phyloP scores from a whole-genome alignment of 2,797 vertebrate genomes.

The Rousettus madagascariensis region DNA sequence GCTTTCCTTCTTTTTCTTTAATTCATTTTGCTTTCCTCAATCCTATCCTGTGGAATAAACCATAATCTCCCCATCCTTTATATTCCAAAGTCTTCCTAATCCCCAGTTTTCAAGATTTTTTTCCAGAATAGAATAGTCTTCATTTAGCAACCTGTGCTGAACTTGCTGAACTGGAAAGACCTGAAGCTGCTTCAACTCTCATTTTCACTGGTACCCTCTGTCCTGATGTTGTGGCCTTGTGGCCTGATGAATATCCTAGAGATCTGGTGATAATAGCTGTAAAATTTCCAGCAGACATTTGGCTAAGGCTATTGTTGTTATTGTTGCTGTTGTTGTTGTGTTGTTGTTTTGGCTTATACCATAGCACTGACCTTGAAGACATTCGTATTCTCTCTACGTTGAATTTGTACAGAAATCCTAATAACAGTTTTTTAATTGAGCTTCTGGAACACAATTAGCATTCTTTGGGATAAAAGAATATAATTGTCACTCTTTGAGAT shows the following conservation, averaged over 20 bases:
- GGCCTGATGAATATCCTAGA: neutral
- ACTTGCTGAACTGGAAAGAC: neutral
- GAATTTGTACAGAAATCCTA: conserved; percentile 39
- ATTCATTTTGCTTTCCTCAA: neutral
- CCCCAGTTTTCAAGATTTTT: neutral
- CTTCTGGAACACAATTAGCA: conserved; percentile 54
- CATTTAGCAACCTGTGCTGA: neutral
- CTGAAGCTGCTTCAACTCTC: neutral
- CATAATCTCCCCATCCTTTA: neutral
- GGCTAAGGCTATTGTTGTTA: neutral
- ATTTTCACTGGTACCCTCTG: neutral
- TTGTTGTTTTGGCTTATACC: neutral
- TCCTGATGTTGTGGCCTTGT: neutral
- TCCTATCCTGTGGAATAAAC: neutral
- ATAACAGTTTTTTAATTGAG: conserved; percentile 45
- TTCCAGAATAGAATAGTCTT: neutral
- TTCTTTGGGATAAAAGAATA: conserved; percentile 50
- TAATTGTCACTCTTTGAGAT: conserved; percentile 55
- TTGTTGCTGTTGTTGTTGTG: neutral
- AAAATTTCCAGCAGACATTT: neutral
- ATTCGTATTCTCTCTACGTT: conserved; percentile 6
- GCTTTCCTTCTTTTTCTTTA: neutral
- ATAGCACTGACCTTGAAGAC: neutral
- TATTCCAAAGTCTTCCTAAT: neutral
- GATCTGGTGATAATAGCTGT: neutral